Conservation (phyloP, 2,888 invertebrate genomes). For the Elegia similella region DNA sequence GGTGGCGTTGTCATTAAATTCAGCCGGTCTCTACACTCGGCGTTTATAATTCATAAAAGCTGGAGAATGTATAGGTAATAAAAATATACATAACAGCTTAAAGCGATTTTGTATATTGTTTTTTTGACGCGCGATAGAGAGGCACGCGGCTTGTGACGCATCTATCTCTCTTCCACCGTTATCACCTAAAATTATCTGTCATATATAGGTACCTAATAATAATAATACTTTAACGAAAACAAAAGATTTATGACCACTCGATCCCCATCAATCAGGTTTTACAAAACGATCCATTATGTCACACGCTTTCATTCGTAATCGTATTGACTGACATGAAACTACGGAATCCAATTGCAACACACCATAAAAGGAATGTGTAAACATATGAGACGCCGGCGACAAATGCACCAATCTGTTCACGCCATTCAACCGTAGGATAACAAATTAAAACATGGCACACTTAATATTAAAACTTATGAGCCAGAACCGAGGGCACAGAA, state of each 20-base stretch:
- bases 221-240: neutral
- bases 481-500: neutral
- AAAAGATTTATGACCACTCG: neutral
- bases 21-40: too few relatives aligned
- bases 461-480: conserved; percentile 2
- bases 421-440: neutral
- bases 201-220: too few relatives aligned
- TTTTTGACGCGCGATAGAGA: too few relatives aligned
- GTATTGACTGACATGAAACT: conserved; percentile 8
- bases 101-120: too few relatives aligned
- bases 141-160: too few relatives aligned
- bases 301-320: neutral
- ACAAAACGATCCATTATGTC: conserved; percentile 12
- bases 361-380: conserved; percentile 11
- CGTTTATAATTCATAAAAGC: too few relatives aligned
- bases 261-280: conserved; percentile 6
- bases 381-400: neutral
- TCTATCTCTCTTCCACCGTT: too few relatives aligned
- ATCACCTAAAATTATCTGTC: too few relatives aligned
- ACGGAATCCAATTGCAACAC: conserved; percentile 9
- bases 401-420: conserved; percentile 9
- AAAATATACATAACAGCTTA: too few relatives aligned
- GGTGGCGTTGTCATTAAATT: too few relatives aligned
- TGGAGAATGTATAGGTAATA: too few relatives aligned
- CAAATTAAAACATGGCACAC: neutral